A percentile compares a stretch with the other conserved stretches of the same genome.
These are phyloP conservation scores for Monomorium pharaonis DNA, from an alignment of 1,140 invertebrate genomes.

Conservation along the genomic window DNA sequence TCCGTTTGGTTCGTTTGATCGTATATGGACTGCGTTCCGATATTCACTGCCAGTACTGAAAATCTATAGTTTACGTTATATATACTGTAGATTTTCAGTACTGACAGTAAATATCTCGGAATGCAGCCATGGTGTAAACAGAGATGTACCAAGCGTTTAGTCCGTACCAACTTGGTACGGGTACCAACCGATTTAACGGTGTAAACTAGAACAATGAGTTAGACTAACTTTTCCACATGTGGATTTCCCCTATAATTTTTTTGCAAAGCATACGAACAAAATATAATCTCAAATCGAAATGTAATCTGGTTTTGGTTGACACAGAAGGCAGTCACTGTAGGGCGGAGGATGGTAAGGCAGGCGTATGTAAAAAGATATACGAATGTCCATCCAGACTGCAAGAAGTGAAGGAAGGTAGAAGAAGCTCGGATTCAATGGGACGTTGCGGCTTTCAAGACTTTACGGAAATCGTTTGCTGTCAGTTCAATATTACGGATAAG, in stretches of 20 bases:
- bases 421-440: conserved; percentile 57
- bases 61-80: too few relatives aligned
- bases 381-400: conserved; percentile 74
- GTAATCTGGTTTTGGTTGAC: not conserved
- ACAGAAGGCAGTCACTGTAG: conserved; percentile 77
- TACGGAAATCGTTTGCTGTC: conserved; percentile 81
- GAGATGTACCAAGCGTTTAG: too few relatives aligned
- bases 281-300: not conserved
- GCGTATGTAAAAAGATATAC: conserved; percentile 76
- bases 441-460: conserved; percentile 77
- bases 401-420: conserved; percentile 72
- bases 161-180: too few relatives aligned
- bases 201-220: too few relatives aligned
- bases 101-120: too few relatives aligned
- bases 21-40: too few relatives aligned
- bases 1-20: too few relatives aligned
- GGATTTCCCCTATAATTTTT: not conserved
- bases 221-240: not conserved
- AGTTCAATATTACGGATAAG: conserved; percentile 34
- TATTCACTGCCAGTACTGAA: too few relatives aligned
- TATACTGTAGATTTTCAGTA: too few relatives aligned
- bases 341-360: conserved; percentile 67
- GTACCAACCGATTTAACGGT: too few relatives aligned
- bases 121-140: too few relatives aligned
- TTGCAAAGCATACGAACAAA: not conserved